Base-by-base conservation (phyloP, 2,888 invertebrate genomes). In the Leptodirus hochenwartii region DNA sequence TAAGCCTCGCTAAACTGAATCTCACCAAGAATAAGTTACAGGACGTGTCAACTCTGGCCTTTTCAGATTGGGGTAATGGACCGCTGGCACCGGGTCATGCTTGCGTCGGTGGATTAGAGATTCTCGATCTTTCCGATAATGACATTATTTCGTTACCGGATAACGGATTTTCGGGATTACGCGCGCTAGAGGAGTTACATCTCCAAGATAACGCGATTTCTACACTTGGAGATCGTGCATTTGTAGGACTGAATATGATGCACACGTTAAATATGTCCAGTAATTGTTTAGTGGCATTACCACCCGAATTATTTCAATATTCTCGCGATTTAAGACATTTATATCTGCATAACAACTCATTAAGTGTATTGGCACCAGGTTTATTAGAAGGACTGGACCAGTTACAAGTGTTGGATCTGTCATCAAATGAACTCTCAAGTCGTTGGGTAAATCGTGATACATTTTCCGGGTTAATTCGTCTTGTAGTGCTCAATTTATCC, bases 391-490 rank as follows among this genome's bases (percentile, higher is more conserved):
- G 71, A 34, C 58, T 82, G 36, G 71, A 73, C 45, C 73, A 78
- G 47, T 54, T 82, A 34, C 69, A 74, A 52, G 66, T 71, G 42
- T 58, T 81, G 39, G 79, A 81, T 52, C 57, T 81, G 44, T 75
- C 76, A 25, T 61, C 61, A 34, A 81, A 81, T 51, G 71, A 76
- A 45, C 56, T 82, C 41, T 72, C 73, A n/a, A 77, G 73, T 46
- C 70, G 68, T 40, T 78, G 76, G 73, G 69, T 81, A 28, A 76
- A 75, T 42, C 63, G 74, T 44, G 76, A 78, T 43, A 76, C 79
- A 14, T 81, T 84, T 56, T 66, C 73, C 14, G 74, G 73, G 35
- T 59, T 82, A 27, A 69, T 72, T 4, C 66, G 77, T 24, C 61
- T 84, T 17, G 71, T 79, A 32, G 68, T 78, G 32, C 59, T 84